A percentile compares a stretch with the other conserved stretches of the same genome.
Evolutionary conservation across 2,888 invertebrate species (phyloP).

Genomic region (Dione juno): DNA sequence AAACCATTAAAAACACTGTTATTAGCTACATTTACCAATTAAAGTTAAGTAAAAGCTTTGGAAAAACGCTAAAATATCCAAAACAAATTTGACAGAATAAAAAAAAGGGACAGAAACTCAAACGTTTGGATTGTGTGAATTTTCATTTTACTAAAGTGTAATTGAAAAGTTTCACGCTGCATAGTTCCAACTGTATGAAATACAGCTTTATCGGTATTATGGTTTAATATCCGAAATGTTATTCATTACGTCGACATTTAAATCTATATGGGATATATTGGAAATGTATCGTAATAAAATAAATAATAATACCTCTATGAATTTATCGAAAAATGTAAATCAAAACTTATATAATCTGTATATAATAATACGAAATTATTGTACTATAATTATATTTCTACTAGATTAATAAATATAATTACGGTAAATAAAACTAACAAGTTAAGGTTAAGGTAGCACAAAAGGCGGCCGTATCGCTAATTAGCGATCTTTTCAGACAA

Average conservation of each 20-base stretch:
- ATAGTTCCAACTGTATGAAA: conserved; percentile 27
- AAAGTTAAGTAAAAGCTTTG: too few species aligned
- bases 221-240: conserved; percentile 34
- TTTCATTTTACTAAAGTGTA: conserved; percentile 32
- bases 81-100: background rate
- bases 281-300: background rate
- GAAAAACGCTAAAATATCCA: background rate
- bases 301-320: background rate
- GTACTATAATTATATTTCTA: too few species aligned
- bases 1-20: too few species aligned
- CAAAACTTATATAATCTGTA: too few species aligned
- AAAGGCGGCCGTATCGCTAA: too few species aligned
- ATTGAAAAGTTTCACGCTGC: conserved; percentile 33
- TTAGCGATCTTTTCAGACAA: too few species aligned
- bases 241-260: conserved; percentile 12
- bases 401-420: too few species aligned
- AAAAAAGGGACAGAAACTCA: conserved; percentile 13
- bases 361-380: too few species aligned
- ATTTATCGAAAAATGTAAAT: background rate
- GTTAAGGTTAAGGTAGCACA: too few species aligned
- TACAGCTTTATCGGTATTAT: conserved; percentile 26
- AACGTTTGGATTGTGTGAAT: conserved; percentile 19
- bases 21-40: background rate
- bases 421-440: too few species aligned
- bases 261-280: background rate